Conservation (phyloP, 2,888 invertebrate genomes). For the Xestoiulus laeticollis region DNA sequence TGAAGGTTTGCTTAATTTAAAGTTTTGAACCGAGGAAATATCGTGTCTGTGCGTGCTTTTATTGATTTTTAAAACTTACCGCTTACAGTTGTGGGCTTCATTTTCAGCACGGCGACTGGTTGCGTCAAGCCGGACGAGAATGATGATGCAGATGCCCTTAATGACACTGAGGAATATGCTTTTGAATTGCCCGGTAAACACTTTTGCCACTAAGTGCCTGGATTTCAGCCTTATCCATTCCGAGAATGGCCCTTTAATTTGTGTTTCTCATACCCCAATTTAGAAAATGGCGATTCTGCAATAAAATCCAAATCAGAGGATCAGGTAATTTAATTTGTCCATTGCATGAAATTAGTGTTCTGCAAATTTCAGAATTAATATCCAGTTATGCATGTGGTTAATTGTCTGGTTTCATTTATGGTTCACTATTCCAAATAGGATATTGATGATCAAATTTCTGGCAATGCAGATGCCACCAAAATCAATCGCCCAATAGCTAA, state of each 20-base stretch:
- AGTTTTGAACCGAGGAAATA: neutral
- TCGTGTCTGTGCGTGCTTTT: neutral
- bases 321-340: neutral
- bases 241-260: neutral
- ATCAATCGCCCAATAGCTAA: neutral
- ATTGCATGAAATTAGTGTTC: neutral
- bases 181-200: neutral
- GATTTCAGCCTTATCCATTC: neutral
- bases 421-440: neutral
- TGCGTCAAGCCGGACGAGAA: neutral
- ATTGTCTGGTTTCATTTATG: neutral
- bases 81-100: neutral
- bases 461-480: neutral
- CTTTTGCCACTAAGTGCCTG: neutral
- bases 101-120: neutral
- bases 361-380: neutral
- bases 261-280: neutral
- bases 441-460: neutral
- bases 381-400: neutral
- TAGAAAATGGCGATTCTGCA: neutral
- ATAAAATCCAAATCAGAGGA: neutral
- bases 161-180: constrained; percentile 4
- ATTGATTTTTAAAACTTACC: neutral
- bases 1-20: neutral
- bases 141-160: neutral